A percentile compares a stretch with the other conserved stretches of the same genome.
phyloP scores from a whole-genome alignment of 2,888 invertebrate species.

The Hedya salicella region DNA sequence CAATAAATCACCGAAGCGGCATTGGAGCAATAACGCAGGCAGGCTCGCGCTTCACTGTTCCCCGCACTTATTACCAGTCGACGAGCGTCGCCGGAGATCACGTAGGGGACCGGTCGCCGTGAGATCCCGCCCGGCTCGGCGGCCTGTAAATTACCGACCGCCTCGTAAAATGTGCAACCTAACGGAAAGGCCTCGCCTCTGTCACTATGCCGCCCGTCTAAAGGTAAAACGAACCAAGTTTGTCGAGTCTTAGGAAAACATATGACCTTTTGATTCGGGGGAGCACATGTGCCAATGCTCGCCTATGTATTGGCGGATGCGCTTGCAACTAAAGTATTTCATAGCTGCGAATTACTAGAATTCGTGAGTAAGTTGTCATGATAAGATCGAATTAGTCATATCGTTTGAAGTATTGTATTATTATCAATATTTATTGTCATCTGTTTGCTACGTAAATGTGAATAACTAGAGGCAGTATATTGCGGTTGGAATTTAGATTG shows the following conservation, averaged over 20 bases:
- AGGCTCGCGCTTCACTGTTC: constrained; percentile 48
- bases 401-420: constrained; percentile 6
- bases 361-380: constrained; percentile 6
- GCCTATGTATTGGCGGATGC: constrained; percentile 27
- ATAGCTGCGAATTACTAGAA: constrained; percentile 30
- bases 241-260: background rate
- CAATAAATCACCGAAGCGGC: constrained; percentile 40
- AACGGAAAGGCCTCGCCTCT: constrained; percentile 61
- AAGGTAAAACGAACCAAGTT: constrained; percentile 8
- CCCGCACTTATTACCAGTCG: constrained; percentile 66
- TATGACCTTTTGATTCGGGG: background rate
- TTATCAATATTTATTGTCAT: constrained; percentile 22
- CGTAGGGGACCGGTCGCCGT: constrained; percentile 73
- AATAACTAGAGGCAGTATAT: constrained; percentile 3
- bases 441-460: constrained; percentile 6
- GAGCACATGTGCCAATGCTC: constrained; percentile 16
- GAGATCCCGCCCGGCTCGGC: constrained; percentile 53
- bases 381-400: constrained; percentile 17
- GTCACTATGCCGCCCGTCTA: constrained; percentile 37
- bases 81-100: constrained; percentile 73
- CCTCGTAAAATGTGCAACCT: constrained; percentile 75
- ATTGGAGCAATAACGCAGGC: constrained; percentile 41
- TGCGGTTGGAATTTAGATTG: constrained; percentile 18
- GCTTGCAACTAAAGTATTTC: constrained; percentile 24
- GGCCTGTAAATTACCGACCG: constrained; percentile 57